Base-by-base conservation (phyloP, 2,113 vertebrate species). In the Petroica traversi region DNA sequence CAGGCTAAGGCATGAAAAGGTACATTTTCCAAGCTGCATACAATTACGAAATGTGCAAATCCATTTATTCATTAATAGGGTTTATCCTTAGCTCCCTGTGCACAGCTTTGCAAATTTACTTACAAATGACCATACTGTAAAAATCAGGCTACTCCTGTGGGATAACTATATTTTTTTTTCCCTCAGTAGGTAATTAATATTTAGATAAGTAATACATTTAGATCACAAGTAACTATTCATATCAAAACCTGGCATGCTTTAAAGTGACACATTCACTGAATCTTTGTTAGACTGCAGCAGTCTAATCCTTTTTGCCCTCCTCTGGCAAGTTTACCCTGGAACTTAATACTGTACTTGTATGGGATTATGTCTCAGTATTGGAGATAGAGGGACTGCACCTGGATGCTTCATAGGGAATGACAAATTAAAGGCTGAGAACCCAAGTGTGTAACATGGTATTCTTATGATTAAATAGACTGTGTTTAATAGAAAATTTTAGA, bases 21-120 rank as follows among this genome's bases (percentile, higher is more conserved):
- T 89, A 68, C 12, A 14, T 75, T 76, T 94, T 92, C 40, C 49
- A 79, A 79, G 36, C 49, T 66, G 46, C 57, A 78, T 76, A 36
- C 36, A 64, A 85, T 40, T 52, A 85, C 33, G 61, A 92, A 68
- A 52, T 67, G 49, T 69, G 31, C 46, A 93, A 93, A 94, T 80
- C 67, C 63, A 63, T 92, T 92, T 90, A 80, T 83, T 90, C 55
- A 33, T 48, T 94, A 90, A 80, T 64, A 31, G 54, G 45, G 34
- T 88, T 95, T 94, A 83, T 87, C 38, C 38, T 54, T 69, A 71
- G 38, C 62, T 86, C 59, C 40, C 46, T 90, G 52, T 85, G 34
- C 58, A 89, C 34, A 85, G 38, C 62, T 85, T 93, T 83, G 67
- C 29, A 88, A 90, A 92, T 95, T 90, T 90, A 52, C 77, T 92